These are phyloP conservation scores for Aptenodytes patagonicus DNA, from an alignment of 2,113 vertebrate species.

Conservation along the genomic window DNA sequence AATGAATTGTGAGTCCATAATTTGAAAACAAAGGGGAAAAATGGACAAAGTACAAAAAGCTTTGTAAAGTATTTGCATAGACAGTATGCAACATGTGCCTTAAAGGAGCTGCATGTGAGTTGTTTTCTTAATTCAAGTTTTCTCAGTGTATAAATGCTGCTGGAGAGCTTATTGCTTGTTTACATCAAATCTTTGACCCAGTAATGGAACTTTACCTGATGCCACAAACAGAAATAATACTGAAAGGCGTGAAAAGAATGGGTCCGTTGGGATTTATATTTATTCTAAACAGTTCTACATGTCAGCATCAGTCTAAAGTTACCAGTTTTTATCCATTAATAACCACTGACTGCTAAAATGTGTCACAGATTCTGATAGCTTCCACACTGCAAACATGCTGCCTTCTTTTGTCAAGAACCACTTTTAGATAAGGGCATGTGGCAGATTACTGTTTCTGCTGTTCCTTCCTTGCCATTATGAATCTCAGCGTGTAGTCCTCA, in stretches of 20 bases:
- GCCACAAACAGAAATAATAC: background rate
- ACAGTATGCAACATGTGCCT: background rate
- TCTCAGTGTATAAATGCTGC: background rate
- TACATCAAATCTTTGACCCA: background rate
- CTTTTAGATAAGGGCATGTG: slow-evolving; percentile 48
- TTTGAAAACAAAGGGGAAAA: background rate
- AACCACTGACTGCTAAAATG: slow-evolving; percentile 26
- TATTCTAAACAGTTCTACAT: background rate
- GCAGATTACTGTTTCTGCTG: slow-evolving; percentile 57
- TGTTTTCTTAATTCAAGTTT: background rate
- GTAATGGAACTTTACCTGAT: slow-evolving; percentile 2
- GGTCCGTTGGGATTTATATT: background rate
- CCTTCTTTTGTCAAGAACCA: slow-evolving; percentile 43
- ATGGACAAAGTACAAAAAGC: background rate
- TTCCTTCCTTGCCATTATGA: slow-evolving; percentile 45
- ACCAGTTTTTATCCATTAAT: slow-evolving; percentile 20
- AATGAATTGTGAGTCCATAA: background rate
- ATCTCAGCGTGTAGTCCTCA: slow-evolving; percentile 54
- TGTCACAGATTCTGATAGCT: slow-evolving; percentile 35
- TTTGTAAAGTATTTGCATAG: background rate
- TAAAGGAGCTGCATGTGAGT: background rate
- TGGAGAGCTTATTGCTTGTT: background rate
- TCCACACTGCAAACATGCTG: background rate
- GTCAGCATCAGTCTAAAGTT: background rate
- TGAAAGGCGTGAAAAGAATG: background rate